These are phyloP conservation scores for Pogona vitticeps DNA, from an alignment of 2,113 vertebrate species.

Conservation along the genomic window DNA sequence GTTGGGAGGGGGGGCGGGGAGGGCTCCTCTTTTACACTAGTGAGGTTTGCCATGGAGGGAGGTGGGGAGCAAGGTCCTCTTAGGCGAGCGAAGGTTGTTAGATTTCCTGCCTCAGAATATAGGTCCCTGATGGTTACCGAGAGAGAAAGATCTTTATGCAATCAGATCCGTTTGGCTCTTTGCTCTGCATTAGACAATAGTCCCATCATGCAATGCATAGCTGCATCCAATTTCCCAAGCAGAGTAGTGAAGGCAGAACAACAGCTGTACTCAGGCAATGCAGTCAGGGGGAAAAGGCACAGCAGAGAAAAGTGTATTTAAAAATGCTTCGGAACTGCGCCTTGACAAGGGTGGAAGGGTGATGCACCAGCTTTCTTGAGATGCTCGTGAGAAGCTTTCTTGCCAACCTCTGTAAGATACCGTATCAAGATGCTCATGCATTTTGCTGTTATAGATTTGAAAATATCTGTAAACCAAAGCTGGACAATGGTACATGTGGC, in stretches of 20 bases:
- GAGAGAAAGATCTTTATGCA: constrained; percentile 46
- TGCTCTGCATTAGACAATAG: constrained; percentile 20
- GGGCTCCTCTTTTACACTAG: background rate
- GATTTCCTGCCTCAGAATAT: constrained; percentile 36
- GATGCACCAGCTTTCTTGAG: background rate
- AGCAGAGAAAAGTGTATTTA: background rate
- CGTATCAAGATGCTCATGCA: background rate
- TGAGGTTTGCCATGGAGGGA: background rate
- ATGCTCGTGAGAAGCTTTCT: background rate
- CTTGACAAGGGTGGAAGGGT: background rate
- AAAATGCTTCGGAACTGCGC: background rate
- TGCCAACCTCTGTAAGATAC: background rate
- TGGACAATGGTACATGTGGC: background rate
- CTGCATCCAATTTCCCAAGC: constrained; percentile 31
- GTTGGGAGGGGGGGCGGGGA: too few relatives aligned
- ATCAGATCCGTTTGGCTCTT: constrained; percentile 32
- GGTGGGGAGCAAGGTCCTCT: background rate
- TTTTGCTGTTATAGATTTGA: background rate
- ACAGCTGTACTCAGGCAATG: constrained; percentile 4
- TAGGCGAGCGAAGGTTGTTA: constrained; percentile 38
- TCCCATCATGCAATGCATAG: constrained; percentile 17
- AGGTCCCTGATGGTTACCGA: constrained; percentile 58
- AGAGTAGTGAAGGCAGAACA: constrained; percentile 14
- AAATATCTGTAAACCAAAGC: background rate
- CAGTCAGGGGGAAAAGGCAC: background rate